Base-by-base conservation (phyloP, 2,113 vertebrate species). In the Neopipo cinnamomea region DNA sequence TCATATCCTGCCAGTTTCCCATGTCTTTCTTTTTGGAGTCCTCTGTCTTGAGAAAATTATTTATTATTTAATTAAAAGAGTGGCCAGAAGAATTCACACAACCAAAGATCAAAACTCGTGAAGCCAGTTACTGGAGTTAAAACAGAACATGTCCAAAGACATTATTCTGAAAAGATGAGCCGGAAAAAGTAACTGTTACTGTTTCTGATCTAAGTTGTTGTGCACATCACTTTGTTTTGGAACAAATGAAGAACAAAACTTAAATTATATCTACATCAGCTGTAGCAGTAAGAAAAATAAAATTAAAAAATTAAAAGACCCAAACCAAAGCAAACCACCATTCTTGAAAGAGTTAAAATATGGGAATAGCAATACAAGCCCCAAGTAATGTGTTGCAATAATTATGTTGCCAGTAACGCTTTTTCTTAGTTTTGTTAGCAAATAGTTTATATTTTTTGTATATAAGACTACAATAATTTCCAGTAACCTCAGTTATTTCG, bases 101-200 rank as follows among this genome's bases (percentile, higher is more conserved):
- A 4, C 2, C 0, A 0, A 68, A 23, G 9, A 33, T 12, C 6
- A 88, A 82, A 91, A 37, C 5, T 71, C 7, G 33, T 27, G 5
- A 81, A 44, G 7, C 16, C 13, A 74, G 12, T 41, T 52, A n/a
- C 11, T 53, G 5, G 19, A 84, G 58, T 70, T 49, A 41, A 70
- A 89, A 35, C 2, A 75, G 75, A 74, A 33, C 10, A 15, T 1
- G 0, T 58, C 17, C 6, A 77, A 67, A 93, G 6, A 42, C n/a
- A 58, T 49, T 11, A 25, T 3, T 91, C 14, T 30, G 52, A 71
- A 67, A 61, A 87, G 14, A 42, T 21, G 24, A 84, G 8, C 12
- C 9, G 47, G 33, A 20, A 23, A 77, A 91, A 66, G 1, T 47
- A 82, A 31, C 12, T 39, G 2, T 3, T 31, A 42, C 2, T 20